Evolutionary conservation across 2,888 invertebrate species (phyloP), one percentile per base, ranked within the genome.

Genomic region (Pandemis corylana): DNA sequence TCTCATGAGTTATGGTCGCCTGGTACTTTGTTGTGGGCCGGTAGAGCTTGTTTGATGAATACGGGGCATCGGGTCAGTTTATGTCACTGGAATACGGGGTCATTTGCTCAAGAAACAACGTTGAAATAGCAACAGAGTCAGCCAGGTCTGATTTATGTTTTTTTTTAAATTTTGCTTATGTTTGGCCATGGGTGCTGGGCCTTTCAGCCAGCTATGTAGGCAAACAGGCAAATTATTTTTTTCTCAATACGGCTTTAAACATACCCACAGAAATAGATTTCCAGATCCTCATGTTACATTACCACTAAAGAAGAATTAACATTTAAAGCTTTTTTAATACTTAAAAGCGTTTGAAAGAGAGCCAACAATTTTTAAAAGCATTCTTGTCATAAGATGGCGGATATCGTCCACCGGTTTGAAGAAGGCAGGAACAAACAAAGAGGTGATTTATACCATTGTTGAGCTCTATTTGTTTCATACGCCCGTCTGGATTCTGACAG

Each of bases 401-500:
- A 85, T 82, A 84, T 84, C 81, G 80, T 81, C 75, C 75, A 75
- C 75, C 64, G 77, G 76, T 77, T 67, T 76, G 79, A 79, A 77
- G 79, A 77, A 81, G 83, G 74, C 80, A 76, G 75, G 75, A 68
- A 74, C 73, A 77, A 78, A 81, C 76, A 80, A 79, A 80, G 80
- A 83, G 59, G 59, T 79, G 76, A 77, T 78, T 77, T 78, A 82
- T 83, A 80, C 84, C 76, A 80, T 84, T 84, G 81, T 84, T 79
- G 80, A 72, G 76, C 72, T 77, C 78, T 79, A 82, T 81, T 81
- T 71, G 71, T 71, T 71, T 74, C 61, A 61, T 65, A 59, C 59
- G 59, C 65, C 65, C 15, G 69, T 65, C 69, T 49, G 53, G 20
- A 42, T n/a, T 41, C 59, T 49, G 64, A 65, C 73, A 51, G 61